Evolutionary conservation across 2,113 vertebrate species (phyloP).

Genomic region (Beaufortia kweichowensis): DNA sequence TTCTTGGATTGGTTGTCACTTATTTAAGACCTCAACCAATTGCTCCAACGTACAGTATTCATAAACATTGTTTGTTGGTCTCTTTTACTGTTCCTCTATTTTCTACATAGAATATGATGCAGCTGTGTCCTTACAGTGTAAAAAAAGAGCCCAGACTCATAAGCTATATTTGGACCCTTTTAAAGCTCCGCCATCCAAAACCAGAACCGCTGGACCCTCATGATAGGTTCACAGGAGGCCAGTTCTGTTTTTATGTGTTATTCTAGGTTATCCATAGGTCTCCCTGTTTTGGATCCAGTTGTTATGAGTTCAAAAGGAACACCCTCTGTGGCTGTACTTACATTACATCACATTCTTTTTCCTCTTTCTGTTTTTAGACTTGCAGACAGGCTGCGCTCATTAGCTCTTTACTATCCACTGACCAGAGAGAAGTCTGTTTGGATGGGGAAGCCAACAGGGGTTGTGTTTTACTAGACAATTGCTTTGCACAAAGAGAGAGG

Average conservation of each 20-base stretch:
- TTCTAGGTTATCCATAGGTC: slow-evolving; percentile 65
- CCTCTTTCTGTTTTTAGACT: slow-evolving; percentile 53
- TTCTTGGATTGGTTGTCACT: too few relatives aligned
- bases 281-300: slow-evolving; percentile 58
- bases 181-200: neutral
- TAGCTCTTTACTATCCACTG: slow-evolving; percentile 55
- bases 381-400: slow-evolving; percentile 43
- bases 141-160: neutral
- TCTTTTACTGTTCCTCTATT: too few relatives aligned
- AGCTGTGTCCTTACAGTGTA: neutral
- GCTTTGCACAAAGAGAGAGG: too few relatives aligned
- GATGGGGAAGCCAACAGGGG: slow-evolving; percentile 41
- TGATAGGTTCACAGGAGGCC: slow-evolving; percentile 49
- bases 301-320: slow-evolving; percentile 54
- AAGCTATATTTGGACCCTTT: neutral
- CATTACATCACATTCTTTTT: slow-evolving; percentile 44
- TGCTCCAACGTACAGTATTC: too few relatives aligned
- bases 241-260: slow-evolving; percentile 64
- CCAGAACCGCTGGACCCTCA: slow-evolving; percentile 49
- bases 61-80: too few relatives aligned
- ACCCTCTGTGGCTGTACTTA: slow-evolving; percentile 50
- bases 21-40: too few relatives aligned
- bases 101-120: too few relatives aligned
- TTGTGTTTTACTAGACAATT: too few relatives aligned
- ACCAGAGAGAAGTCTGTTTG: slow-evolving; percentile 40